These are phyloP conservation scores for Melieria omissa DNA, from an alignment of 2,888 invertebrate species.

Conservation along the genomic window DNA sequence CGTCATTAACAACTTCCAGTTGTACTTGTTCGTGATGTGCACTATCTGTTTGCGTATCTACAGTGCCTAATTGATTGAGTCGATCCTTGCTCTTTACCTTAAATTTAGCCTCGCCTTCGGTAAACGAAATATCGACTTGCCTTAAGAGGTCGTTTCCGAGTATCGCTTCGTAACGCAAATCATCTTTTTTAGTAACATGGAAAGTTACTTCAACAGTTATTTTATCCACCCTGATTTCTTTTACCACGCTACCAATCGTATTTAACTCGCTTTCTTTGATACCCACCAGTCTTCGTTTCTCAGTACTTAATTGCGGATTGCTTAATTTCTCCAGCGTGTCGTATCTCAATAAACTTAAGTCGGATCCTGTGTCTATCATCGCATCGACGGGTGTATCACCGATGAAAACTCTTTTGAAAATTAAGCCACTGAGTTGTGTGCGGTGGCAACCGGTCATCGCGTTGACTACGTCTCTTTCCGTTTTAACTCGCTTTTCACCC, in stretches of 20 bases:
- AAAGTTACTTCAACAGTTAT: slow-evolving; percentile 7
- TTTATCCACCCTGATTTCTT: slow-evolving; percentile 8
- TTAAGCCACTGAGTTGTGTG: neutral
- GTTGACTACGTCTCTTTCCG: neutral
- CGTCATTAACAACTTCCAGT: too few relatives aligned
- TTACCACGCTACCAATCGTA: slow-evolving; percentile 24
- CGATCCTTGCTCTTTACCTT: too few relatives aligned
- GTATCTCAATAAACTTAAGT: slow-evolving; percentile 11
- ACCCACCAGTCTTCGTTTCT: neutral
- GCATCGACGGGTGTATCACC: neutral
- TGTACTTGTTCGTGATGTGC: too few relatives aligned
- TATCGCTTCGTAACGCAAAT: slow-evolving; percentile 17
- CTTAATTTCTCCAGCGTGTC: neutral
- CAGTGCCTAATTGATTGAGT: too few relatives aligned
- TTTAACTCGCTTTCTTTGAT: slow-evolving; percentile 7
- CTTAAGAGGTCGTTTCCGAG: slow-evolving; percentile 25
- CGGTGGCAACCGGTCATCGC: neutral
- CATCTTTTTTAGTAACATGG: slow-evolving; percentile 9
- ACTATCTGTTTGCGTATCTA: too few relatives aligned
- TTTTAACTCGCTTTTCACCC: neutral
- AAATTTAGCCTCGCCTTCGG: neutral
- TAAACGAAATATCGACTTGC: slow-evolving; percentile 13
- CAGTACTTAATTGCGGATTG: neutral
- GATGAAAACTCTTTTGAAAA: slow-evolving; percentile 3
- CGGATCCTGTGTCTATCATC: slow-evolving; percentile 13